These are phyloP conservation scores for Rhabdomys pumilio DNA, from an alignment of 2,797 vertebrate genomes.

Conservation along the genomic window DNA sequence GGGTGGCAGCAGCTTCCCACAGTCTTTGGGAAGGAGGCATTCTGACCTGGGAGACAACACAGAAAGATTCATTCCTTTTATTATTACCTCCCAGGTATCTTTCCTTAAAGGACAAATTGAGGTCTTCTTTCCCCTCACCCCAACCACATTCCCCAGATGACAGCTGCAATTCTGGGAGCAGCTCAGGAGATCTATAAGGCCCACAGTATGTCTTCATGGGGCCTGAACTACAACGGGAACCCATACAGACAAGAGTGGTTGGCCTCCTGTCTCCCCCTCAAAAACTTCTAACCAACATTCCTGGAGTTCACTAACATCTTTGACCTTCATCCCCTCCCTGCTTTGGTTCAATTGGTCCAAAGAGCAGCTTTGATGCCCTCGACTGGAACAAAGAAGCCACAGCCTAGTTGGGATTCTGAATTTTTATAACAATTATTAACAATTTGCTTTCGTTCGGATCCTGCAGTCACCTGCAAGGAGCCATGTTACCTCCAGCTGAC, in stretches of 20 bases:
- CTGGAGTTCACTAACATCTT: not conserved
- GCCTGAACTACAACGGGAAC: not conserved
- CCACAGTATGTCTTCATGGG: not conserved
- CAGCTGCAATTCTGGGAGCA: not conserved
- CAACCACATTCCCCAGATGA: not conserved
- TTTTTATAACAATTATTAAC: slow-evolving; percentile 49
- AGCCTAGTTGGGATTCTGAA: not conserved
- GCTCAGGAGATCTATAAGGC: not conserved
- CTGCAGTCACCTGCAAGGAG: slow-evolving; percentile 67
- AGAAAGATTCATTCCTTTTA: not conserved
- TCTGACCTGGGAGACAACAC: not conserved
- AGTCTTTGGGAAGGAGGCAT: not conserved
- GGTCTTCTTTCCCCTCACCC: not conserved
- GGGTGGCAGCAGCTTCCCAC: not conserved
- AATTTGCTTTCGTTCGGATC: slow-evolving; percentile 31
- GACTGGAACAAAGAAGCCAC: not conserved
- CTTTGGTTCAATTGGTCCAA: not conserved
- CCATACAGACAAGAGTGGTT: not conserved
- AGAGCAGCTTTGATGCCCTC: slow-evolving; percentile 3
- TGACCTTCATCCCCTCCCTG: not conserved
- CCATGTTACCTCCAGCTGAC: slow-evolving; percentile 75
- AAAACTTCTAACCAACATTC: not conserved
- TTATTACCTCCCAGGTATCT: slow-evolving; percentile 2
- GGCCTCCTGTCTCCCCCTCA: not conserved
- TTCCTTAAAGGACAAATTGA: slow-evolving; percentile 43